Evolutionary conservation across 1,140 invertebrate genomes (phyloP).

Genomic region (Hyphantria cunea): DNA sequence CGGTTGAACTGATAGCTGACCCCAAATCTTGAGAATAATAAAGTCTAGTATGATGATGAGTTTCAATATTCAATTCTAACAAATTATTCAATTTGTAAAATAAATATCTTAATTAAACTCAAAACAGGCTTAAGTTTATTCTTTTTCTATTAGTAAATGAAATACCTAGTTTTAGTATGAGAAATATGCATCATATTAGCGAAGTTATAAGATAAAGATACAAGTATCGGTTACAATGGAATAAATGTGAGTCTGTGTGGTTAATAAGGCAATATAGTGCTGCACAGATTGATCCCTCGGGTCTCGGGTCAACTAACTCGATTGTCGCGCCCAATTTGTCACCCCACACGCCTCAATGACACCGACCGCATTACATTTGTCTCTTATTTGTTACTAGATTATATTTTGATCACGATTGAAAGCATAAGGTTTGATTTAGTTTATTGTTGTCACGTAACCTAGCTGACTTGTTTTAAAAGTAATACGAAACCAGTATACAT

Average conservation of each 20-base stretch:
- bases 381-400: constrained; percentile 42
- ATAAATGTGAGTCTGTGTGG: constrained; percentile 36
- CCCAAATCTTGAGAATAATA: too few species aligned
- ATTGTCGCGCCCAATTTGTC: constrained; percentile 75
- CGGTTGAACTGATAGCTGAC: too few species aligned
- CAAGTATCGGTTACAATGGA: constrained; percentile 17
- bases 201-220: background rate
- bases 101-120: too few species aligned
- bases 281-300: constrained; percentile 49
- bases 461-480: too few species aligned
- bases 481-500: too few species aligned
- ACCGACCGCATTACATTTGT: constrained; percentile 49
- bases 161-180: too few species aligned
- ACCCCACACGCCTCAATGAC: constrained; percentile 48
- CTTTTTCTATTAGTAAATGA: too few species aligned
- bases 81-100: too few species aligned
- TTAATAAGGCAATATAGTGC: constrained; percentile 45
- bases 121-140: too few species aligned
- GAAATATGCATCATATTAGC: too few species aligned
- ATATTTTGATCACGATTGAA: constrained; percentile 19
- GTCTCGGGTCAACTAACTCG: constrained; percentile 74
- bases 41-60: too few species aligned
- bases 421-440: constrained; percentile 10
- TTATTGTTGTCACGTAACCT: background rate
- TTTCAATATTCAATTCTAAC: too few species aligned